Percentiles rank a stretch among this genome's conserved stretches.
phyloP scores from a whole-genome alignment of 2,113 vertebrate species.

The Odocoileus hemionus region DNA sequence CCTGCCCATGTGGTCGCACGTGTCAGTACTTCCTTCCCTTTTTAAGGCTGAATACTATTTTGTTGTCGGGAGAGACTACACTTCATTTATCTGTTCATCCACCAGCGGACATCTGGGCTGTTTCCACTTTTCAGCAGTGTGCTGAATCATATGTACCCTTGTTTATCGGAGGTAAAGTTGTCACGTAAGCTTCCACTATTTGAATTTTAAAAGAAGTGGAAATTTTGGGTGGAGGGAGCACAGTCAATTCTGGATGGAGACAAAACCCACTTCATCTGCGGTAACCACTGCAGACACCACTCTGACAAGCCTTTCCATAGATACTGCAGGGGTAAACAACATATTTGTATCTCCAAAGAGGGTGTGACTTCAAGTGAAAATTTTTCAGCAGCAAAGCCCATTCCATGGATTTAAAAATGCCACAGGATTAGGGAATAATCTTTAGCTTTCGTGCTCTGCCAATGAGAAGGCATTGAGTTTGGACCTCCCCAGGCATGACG shows the following conservation, averaged over 20 bases:
- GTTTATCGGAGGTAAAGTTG: not conserved
- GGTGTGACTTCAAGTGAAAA: not conserved
- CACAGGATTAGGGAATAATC: not conserved
- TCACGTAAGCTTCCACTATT: not conserved
- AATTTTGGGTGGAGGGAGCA: not conserved
- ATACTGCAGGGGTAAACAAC: not conserved
- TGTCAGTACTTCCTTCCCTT: not conserved
- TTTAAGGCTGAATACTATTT: not conserved
- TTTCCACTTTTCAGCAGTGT: not conserved
- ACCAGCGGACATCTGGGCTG: too few relatives aligned
- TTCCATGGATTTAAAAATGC: constrained; percentile 35
- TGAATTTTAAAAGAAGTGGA: not conserved
- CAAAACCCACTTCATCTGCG: not conserved
- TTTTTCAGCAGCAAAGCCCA: not conserved
- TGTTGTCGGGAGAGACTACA: not conserved
- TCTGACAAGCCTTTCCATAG: not conserved
- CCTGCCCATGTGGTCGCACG: accelerated
- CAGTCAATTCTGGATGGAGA: accelerated
- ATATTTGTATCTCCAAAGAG: not conserved
- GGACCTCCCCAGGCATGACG: constrained; percentile 11
- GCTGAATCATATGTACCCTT: not conserved
- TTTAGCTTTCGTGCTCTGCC: constrained; percentile 52
- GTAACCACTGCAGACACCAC: accelerated
- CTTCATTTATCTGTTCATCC: not conserved
- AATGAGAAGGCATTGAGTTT: constrained; percentile 49